Base-by-base conservation (phyloP, 23 tunicate species). In the Styela clava region DNA sequence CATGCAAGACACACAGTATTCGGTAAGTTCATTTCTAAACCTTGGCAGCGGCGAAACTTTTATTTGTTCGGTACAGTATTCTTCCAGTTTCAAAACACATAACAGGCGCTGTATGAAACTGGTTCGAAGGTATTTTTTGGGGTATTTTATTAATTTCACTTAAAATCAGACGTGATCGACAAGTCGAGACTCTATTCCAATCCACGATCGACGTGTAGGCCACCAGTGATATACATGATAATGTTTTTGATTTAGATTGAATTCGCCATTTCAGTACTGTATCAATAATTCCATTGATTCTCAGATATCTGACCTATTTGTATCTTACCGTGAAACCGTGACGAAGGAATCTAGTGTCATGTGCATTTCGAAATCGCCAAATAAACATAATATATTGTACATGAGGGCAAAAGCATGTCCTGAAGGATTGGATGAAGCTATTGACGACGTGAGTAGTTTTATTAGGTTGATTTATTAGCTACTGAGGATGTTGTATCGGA, bases 291-390 rank as follows among this genome's bases (percentile, higher is more conserved):
- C n/a, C 32, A 21, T n/a, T n/a, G n/a, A n/a, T n/a, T n/a, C n/a
- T n/a, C 0, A 91, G 92, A 92, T 87, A 87, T 88, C 98, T 31
- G 98, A 94, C 37, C 98, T 94, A 12, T 94, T 94, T 34, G 98
- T 94, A 34, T 94, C 98, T 16, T 94, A 94, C 73, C 89, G 98
- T 24, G 98, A 94, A 68, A 94, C 98, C 29, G 98, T 94, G 34
- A n/a, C 70, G 0, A 78, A 85, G 31, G 87, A 74, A 35, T 94
- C 98, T 2, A 68, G 61, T 69, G 51, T 44, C 1, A 94, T 78
- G 82, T 94, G 98, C 62, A 37, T 94, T 69, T 88, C 94, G 0
- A 94, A 94, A 33, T 88, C 94, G 24, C 98, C 98, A 34, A 94
- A 94, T 90, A 94, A 94, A 69, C 98, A 94, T 76, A 94, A 94